Conservation (phyloP, 2,113 vertebrate genomes). For the Pangasianodon hypophthalmus region DNA sequence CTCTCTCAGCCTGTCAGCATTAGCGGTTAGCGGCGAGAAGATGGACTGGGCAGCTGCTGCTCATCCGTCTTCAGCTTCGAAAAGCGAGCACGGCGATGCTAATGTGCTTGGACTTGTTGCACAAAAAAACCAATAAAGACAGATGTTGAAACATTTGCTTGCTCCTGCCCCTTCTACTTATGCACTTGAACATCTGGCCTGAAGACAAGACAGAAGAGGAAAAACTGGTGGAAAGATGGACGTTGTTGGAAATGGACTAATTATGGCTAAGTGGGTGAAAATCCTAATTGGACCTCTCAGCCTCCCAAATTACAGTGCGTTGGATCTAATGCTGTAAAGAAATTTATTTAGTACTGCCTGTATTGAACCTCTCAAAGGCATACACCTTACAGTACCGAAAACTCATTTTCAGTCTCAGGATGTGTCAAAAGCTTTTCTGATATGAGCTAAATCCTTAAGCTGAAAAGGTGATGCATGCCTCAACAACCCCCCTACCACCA, state of each 20-base stretch:
- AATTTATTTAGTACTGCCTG: neutral
- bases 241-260: neutral
- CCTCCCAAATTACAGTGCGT: neutral
- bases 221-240: neutral
- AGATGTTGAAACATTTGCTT: slow-evolving; percentile 76
- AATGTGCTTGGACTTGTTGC: slow-evolving; percentile 77
- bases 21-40: slow-evolving; percentile 51
- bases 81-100: slow-evolving; percentile 56
- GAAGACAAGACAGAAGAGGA: slow-evolving; percentile 35
- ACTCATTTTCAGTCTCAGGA: slow-evolving; percentile 47
- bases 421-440: slow-evolving; percentile 48
- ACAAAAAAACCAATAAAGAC: slow-evolving; percentile 59
- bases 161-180: slow-evolving; percentile 64
- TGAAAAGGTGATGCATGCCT: slow-evolving; percentile 54
- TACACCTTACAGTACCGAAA: slow-evolving; percentile 41
- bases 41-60: slow-evolving; percentile 72
- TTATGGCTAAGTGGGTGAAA: neutral
- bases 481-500: slow-evolving; percentile 17
- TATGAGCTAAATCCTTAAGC: slow-evolving; percentile 60
- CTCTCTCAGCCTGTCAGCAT: slow-evolving; percentile 41
- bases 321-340: neutral
- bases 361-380: neutral
- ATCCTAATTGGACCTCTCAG: neutral
- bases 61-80: slow-evolving; percentile 65
- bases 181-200: slow-evolving; percentile 65